Percentiles rank a stretch among this genome's conserved stretches.
Conservation (phyloP, 2,888 invertebrate species). For the Adelognathus sp. region DNA sequence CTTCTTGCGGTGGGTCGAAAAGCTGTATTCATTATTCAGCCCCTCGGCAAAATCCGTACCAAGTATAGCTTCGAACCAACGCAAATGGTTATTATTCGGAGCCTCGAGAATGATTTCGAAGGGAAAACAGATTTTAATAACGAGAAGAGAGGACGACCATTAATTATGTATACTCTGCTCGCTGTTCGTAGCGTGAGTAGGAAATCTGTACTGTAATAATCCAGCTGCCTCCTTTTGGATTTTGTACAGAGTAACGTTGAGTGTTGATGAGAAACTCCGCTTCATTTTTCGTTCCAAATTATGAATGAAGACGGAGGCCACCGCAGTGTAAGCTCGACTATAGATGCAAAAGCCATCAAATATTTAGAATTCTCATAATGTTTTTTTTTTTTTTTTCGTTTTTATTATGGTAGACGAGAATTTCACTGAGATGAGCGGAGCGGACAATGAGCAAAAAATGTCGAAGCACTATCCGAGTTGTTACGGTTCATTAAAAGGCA, state of each 20-base stretch:
- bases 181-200: neutral
- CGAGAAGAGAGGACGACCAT: neutral
- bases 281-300: neutral
- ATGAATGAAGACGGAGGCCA: neutral
- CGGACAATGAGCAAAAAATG: slow-evolving; percentile 15
- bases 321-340: neutral
- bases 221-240: no score
- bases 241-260: neutral
- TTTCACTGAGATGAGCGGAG: neutral
- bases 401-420: neutral
- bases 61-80: no score
- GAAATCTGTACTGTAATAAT: neutral
- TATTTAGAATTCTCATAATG: neutral
- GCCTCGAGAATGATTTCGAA: neutral
- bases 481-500: slow-evolving; percentile 37
- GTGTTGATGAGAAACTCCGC: neutral
- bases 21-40: no score
- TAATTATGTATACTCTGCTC: neutral
- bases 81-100: no score
- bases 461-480: slow-evolving; percentile 32
- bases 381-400: neutral
- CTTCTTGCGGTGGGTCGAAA: no score
- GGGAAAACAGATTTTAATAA: neutral
- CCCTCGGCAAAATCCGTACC: no score
- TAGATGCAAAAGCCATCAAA: neutral